Conservation (phyloP, 1,140 invertebrate species). For the Saxidomus purpurata region DNA sequence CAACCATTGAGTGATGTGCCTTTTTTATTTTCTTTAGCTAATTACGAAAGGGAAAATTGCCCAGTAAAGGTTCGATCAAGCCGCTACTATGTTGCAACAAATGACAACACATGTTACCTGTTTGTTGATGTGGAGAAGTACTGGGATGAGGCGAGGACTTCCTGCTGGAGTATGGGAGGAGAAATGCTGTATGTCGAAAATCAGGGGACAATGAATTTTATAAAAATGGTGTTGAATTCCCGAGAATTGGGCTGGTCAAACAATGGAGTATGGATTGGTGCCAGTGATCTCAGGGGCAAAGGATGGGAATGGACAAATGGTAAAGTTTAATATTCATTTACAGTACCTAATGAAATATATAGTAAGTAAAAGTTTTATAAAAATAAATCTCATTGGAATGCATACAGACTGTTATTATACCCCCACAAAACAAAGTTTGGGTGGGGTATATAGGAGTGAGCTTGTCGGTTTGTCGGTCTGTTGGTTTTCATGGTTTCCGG, state of each 20-base stretch:
- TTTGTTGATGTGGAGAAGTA: constrained; percentile 77
- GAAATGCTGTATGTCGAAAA: constrained; percentile 72
- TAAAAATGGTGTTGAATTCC: constrained; percentile 73
- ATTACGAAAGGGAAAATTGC: not conserved
- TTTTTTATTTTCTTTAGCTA: constrained; percentile 8
- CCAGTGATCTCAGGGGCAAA: constrained; percentile 60
- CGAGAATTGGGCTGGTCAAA: constrained; percentile 71
- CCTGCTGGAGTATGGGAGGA: constrained; percentile 76
- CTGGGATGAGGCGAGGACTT: constrained; percentile 73
- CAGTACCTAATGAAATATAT: too few relatives aligned
- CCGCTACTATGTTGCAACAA: constrained; percentile 49
- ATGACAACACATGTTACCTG: constrained; percentile 73
- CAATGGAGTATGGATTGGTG: constrained; percentile 80
- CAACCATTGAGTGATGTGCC: too few relatives aligned
- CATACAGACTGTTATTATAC: too few relatives aligned
- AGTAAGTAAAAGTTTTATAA: too few relatives aligned
- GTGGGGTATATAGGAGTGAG: too few relatives aligned
- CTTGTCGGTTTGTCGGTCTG: too few relatives aligned
- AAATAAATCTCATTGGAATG: too few relatives aligned
- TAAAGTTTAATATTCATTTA: too few relatives aligned
- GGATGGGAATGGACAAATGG: constrained; percentile 79
- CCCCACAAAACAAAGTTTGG: too few relatives aligned
- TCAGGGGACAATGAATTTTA: constrained; percentile 75
- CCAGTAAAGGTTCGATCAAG: constrained; percentile 29
- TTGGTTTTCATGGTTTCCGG: too few relatives aligned